A percentile compares a stretch with the other conserved stretches of the same genome.
phyloP scores from a whole-genome alignment of 2,797 vertebrate species.

The Notamacropus eugenii region DNA sequence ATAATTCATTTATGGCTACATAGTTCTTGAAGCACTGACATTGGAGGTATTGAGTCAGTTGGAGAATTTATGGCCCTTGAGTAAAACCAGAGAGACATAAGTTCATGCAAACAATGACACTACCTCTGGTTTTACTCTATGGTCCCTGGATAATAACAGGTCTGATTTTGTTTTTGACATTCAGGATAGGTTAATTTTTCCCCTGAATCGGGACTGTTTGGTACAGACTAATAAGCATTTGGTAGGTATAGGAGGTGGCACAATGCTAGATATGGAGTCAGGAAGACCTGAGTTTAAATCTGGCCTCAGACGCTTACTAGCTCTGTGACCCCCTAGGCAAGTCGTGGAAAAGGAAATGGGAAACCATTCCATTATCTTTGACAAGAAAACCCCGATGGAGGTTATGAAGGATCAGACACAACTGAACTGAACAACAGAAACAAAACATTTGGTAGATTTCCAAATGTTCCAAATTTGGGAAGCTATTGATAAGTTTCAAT shows the following conservation, averaged over 20 bases:
- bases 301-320: neutral
- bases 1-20: neutral
- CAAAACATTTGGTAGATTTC: neutral
- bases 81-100: neutral
- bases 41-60: neutral
- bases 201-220: neutral
- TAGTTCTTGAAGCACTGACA: neutral
- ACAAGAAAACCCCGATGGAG: neutral
- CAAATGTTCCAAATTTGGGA: slow-evolving; percentile 12
- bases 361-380: neutral
- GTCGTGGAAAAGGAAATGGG: neutral
- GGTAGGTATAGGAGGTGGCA: neutral
- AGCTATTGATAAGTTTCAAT: neutral
- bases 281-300: neutral
- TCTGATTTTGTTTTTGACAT: neutral
- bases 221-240: neutral
- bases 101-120: neutral
- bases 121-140: neutral
- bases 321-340: neutral
- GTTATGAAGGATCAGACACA: neutral
- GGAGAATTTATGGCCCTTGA: neutral
- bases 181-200: neutral
- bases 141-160: neutral
- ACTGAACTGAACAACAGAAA: neutral
- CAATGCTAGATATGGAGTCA: neutral